Evolutionary conservation across 2,113 vertebrate species (phyloP).

Genomic region (Podarcis raffonei): DNA sequence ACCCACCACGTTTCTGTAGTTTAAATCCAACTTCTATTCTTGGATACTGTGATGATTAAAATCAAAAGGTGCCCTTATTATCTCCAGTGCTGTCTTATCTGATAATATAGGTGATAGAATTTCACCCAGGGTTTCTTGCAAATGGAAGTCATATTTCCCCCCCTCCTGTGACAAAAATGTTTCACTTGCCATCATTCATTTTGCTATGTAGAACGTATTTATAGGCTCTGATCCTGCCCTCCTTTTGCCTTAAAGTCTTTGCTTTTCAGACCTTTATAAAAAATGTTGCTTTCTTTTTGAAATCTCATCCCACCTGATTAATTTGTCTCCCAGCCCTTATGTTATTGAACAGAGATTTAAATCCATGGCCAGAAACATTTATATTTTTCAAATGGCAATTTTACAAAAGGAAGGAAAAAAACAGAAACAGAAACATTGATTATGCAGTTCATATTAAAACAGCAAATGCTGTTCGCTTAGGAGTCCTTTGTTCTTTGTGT

Average conservation of each 20-base stretch:
- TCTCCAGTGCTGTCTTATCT: constrained; percentile 26
- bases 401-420: too few species aligned
- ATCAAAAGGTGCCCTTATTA: constrained; percentile 13
- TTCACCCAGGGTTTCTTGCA: constrained; percentile 15
- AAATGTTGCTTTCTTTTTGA: not conserved
- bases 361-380: constrained; percentile 22
- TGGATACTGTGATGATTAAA: constrained; percentile 14
- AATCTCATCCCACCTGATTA: not conserved
- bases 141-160: constrained; percentile 26
- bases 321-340: constrained; percentile 14
- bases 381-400: not conserved
- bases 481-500: too few species aligned
- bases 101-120: constrained; percentile 18
- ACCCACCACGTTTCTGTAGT: not conserved
- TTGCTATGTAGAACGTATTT: constrained; percentile 35
- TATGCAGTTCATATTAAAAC: too few species aligned
- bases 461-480: too few species aligned
- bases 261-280: constrained; percentile 32
- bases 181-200: constrained; percentile 26
- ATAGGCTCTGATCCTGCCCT: not conserved
- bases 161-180: not conserved
- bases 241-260: constrained; percentile 5
- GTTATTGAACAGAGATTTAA: not conserved
- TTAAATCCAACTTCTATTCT: not conserved
- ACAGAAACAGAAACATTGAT: too few species aligned